Evolutionary conservation across 2,113 vertebrate species (phyloP).

Genomic region (Pyxicephalus adspersus): DNA sequence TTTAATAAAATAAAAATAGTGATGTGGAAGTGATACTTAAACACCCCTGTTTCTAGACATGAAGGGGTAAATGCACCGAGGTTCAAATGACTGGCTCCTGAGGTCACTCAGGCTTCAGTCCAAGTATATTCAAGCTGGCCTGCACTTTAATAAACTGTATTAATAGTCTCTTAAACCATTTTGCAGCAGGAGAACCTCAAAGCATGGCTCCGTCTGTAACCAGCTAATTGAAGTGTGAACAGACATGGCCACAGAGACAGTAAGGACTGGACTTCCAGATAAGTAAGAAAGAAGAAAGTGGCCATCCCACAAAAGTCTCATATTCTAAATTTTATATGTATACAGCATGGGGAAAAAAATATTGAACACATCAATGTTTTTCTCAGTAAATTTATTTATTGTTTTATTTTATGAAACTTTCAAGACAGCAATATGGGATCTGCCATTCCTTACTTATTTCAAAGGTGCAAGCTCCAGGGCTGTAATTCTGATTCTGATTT

Average conservation of each 20-base stretch:
- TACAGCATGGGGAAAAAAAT: too few relatives aligned
- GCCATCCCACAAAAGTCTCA: too few relatives aligned
- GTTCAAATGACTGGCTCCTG: slow-evolving; percentile 26
- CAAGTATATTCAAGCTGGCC: slow-evolving; percentile 36
- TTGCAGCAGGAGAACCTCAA: not conserved
- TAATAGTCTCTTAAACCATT: slow-evolving; percentile 43
- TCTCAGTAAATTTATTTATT: too few relatives aligned
- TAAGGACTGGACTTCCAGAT: too few relatives aligned
- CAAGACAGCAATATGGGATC: too few relatives aligned
- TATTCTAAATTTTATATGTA: too few relatives aligned
- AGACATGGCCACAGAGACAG: not conserved
- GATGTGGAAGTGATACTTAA: not conserved
- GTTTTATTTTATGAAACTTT: too few relatives aligned
- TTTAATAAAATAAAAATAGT: slow-evolving; percentile 10
- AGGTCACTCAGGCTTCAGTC: slow-evolving; percentile 33
- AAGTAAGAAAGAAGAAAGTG: too few relatives aligned
- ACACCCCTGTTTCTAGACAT: slow-evolving; percentile 23
- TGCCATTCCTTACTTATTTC: too few relatives aligned
- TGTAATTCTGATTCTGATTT: too few relatives aligned
- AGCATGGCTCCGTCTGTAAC: not conserved
- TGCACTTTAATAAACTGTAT: slow-evolving; percentile 32
- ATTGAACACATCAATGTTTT: too few relatives aligned
- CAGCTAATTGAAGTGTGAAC: not conserved
- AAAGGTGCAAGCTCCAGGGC: too few relatives aligned
- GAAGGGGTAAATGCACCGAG: slow-evolving; percentile 27